Evolutionary conservation across 2,888 invertebrate species (phyloP), one percentile per base, ranked within the genome.

Genomic region (Pelosia muscerda): DNA sequence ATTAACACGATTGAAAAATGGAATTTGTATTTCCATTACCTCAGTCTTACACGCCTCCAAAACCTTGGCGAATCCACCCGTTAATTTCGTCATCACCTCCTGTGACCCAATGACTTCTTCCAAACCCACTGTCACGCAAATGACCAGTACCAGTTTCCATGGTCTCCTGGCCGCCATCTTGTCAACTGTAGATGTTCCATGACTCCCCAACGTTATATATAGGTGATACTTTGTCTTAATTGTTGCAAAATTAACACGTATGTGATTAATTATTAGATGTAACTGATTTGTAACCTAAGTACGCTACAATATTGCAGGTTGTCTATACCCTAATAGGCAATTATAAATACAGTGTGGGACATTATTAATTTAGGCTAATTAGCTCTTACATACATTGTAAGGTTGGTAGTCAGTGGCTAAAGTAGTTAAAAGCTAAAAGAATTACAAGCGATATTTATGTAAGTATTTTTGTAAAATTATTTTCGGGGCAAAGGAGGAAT

Each of bases 11-110:
- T 15, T 19, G 5, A 49, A 49, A 49, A 49, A 15, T 3, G 19
- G 2, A 19, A 22, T 3, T n/a, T n/a, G n/a, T 77, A 82, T 75
- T 54, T 15, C 2, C 23, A 22, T 57, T 23, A 94, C 94, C 87
- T 94, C 92, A 62, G 75, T 81, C 71, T 90, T 92, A 74, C 94
- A 94, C 11, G 85, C 75, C 0, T 91, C 86, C 49, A 92, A 54
- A 2, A 81, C 88, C 31, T 84, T 84, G 0, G 80, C 68, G 63
- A 94, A 94, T 0, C 90, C 89, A 1, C 76, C 73, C 0, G 90
- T 86, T 68, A 94, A 65, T 28, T 91, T 90, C 62, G 85, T 83
- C 82, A 94, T 78, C 4, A 94, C 55, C 59, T 93, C 92, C 65
- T 90, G 84, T 0, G 94, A 93, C 2, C 71, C 26, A 65, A 66